Conservation (phyloP, 1,140 invertebrate genomes). For the Drosophila gunungcola region DNA sequence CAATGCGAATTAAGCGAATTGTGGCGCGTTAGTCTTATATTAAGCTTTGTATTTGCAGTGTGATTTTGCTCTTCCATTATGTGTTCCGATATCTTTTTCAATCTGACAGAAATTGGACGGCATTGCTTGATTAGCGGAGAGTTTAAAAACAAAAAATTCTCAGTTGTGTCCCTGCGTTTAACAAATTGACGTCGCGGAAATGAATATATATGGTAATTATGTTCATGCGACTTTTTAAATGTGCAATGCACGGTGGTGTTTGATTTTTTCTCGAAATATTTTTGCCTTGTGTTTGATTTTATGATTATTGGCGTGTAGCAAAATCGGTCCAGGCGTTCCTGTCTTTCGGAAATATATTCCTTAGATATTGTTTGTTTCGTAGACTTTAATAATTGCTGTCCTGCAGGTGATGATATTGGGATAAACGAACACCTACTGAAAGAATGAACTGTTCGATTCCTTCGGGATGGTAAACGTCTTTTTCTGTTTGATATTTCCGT, state of each 20-base stretch:
- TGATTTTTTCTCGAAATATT: conserved; percentile 85
- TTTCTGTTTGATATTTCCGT: conserved; percentile 57
- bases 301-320: conserved; percentile 85
- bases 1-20: conserved; percentile 74
- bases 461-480: conserved; percentile 84
- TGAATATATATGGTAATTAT: conserved; percentile 85
- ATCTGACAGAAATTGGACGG: conserved; percentile 84
- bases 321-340: conserved; percentile 86
- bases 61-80: conserved; percentile 80
- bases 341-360: conserved; percentile 85
- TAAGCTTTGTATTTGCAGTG: conserved; percentile 71
- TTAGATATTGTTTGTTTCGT: conserved; percentile 85
- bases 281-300: conserved; percentile 81
- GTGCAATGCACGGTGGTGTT: conserved; percentile 84
- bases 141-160: conserved; percentile 79
- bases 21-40: conserved; percentile 80
- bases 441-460: conserved; percentile 85
- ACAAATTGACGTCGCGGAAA: conserved; percentile 83
- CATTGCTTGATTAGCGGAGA: conserved; percentile 80
- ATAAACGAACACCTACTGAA: conserved; percentile 85
- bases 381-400: conserved; percentile 85
- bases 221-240: conserved; percentile 79
- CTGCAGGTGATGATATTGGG: conserved; percentile 87
- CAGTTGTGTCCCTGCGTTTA: conserved; percentile 63
- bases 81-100: conserved; percentile 83